A percentile compares a stretch with the other conserved stretches of the same genome.
Evolutionary conservation across 1,140 invertebrate genomes (phyloP).

Genomic region (Ganaspis sp.): DNA sequence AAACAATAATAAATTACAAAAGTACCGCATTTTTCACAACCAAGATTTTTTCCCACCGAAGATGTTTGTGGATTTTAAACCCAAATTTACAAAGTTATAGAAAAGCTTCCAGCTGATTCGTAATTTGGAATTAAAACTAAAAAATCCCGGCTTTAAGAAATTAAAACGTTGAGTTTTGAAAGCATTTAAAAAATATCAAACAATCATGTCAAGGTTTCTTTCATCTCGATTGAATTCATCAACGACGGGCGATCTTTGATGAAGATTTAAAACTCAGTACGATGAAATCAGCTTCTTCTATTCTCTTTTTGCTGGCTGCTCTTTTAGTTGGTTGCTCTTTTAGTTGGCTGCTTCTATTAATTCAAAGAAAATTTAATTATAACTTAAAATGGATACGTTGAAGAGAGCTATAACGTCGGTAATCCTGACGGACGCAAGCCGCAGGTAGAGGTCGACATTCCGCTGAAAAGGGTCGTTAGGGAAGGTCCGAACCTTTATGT

Average conservation of each 20-base stretch:
- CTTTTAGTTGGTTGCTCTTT: neutral
- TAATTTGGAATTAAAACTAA: too few species aligned
- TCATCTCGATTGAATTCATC: neutral
- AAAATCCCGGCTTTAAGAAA: too few species aligned
- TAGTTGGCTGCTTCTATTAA: neutral
- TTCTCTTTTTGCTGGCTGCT: neutral
- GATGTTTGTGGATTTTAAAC: too few species aligned
- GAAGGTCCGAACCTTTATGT: conserved; percentile 48
- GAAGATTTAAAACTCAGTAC: neutral
- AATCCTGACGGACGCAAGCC: neutral
- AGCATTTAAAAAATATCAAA: too few species aligned
- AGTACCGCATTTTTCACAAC: too few species aligned
- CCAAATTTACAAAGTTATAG: too few species aligned
- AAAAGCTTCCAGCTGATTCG: too few species aligned
- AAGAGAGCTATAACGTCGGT: neutral
- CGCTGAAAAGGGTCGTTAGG: conserved; percentile 34
- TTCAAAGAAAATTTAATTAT: conserved; percentile 22
- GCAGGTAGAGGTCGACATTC: conserved; percentile 51
- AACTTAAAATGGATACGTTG: neutral
- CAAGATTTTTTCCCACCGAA: too few species aligned
- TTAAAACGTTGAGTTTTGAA: too few species aligned
- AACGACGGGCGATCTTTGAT: neutral
- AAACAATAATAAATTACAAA: too few species aligned
- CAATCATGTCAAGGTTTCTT: too few species aligned
- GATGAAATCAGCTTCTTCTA: neutral